Base-by-base conservation (phyloP, 2,113 vertebrate genomes). In the Neolamprologus tretocephalus region DNA sequence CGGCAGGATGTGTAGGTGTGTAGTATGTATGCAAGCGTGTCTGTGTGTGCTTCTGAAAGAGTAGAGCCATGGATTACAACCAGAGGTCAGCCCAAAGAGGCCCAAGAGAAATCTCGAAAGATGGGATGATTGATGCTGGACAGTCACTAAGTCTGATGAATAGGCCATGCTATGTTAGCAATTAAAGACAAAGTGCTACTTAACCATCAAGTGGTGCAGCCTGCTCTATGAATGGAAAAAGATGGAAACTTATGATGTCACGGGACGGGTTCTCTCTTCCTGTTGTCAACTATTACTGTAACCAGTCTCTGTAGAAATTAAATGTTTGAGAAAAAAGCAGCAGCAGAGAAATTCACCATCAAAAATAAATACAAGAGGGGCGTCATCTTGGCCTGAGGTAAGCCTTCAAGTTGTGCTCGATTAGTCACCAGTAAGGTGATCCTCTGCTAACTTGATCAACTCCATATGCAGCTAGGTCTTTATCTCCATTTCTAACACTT, bases 341-440 rank as follows among this genome's bases (percentile, higher is more conserved):
- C 23, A 17, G 55, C 45, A 63, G 23, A 81, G 3, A 90, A 73
- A 83, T 9, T 68, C 17, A 82, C 28, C 55, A 37, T 83, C 58
- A 85, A 61, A 88, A 84, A 80, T 31, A 83, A 82, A 88, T 83
- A 63, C 6, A 19, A 63, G 53, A 79, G 31, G 40, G 68, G 42
- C 86, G 75, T 88, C 85, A 91, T 87, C 83, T 86, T 90, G 89
- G 89, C 89, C 61, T 8, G 68, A 85, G 78, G 79, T 80, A 63
- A 68, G 68, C 40, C 80, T 86, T 91, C 89, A 85, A 89, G 89
- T 87, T 93, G 75, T 45, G 91, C 87, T 94, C 92, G 94, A 94
- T 96, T 95, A 95, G 89, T 95, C 95, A 95, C 92, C 91, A 91
- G 93, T 95, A 96, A 96, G 92, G 87, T 66, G 83, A 96, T 95